These are phyloP conservation scores for Stigmatopora nigra DNA, from an alignment of 2,113 vertebrate genomes.

Conservation along the genomic window DNA sequence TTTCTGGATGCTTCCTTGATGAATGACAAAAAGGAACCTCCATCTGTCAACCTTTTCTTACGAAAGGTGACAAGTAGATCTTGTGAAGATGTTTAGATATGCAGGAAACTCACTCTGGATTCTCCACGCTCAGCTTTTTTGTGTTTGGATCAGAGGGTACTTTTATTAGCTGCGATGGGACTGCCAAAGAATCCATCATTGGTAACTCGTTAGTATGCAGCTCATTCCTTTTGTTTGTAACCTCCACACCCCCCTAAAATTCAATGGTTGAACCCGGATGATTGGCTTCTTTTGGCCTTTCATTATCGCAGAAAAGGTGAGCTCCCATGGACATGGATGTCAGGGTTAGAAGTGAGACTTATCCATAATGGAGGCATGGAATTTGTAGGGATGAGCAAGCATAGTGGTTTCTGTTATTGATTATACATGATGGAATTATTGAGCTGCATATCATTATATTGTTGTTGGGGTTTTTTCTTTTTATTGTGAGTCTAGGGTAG, in stretches of 20 bases:
- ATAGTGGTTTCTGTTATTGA: slow-evolving; percentile 36
- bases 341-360: slow-evolving; percentile 9
- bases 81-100: slow-evolving; percentile 52
- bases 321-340: slow-evolving; percentile 17
- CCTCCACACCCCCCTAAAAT: slow-evolving; percentile 2
- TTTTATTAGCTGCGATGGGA: slow-evolving; percentile 64
- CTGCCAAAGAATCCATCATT: slow-evolving; percentile 51
- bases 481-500: too few relatives aligned
- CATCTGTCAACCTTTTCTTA: slow-evolving; percentile 24
- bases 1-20: slow-evolving; percentile 5
- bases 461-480: background rate
- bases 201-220: slow-evolving; percentile 49
- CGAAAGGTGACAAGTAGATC: slow-evolving; percentile 55
- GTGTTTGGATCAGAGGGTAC: slow-evolving; percentile 55
- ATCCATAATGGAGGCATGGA: slow-evolving; percentile 11
- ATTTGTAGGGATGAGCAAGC: slow-evolving; percentile 38
- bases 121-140: slow-evolving; percentile 49
- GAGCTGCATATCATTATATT: slow-evolving; percentile 26
- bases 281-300: slow-evolving; percentile 47
- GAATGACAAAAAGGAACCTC: slow-evolving; percentile 19
- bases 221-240: slow-evolving; percentile 30
- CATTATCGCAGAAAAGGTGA: slow-evolving; percentile 45
- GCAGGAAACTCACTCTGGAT: slow-evolving; percentile 44
- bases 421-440: slow-evolving; percentile 42
- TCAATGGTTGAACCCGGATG: slow-evolving; percentile 41